Percentiles rank a stretch among this genome's conserved stretches.
phyloP scores from a whole-genome alignment of 2,113 vertebrate species.

The Coptodon rendalli region DNA sequence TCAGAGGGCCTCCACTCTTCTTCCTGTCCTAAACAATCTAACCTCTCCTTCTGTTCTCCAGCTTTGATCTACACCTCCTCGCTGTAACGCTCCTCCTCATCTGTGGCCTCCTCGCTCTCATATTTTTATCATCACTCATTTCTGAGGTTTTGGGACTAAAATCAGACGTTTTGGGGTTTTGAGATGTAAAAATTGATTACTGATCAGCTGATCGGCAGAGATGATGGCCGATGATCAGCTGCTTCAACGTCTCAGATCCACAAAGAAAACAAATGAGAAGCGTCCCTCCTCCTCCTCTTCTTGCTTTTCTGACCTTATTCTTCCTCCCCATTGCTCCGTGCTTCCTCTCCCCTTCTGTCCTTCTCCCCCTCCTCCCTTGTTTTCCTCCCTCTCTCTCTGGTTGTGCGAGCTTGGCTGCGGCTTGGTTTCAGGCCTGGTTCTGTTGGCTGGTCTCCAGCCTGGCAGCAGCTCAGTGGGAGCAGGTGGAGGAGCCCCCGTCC shows the following conservation, averaged over 20 bases:
- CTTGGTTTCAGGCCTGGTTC: slow-evolving; percentile 48
- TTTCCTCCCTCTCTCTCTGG: slow-evolving; percentile 8
- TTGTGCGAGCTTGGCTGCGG: slow-evolving; percentile 9
- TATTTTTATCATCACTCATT: background rate
- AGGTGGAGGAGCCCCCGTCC: slow-evolving; percentile 53
- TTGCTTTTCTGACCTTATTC: background rate
- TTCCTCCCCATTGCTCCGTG: background rate
- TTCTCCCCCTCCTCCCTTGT: background rate
- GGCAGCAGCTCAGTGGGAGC: slow-evolving; percentile 60
- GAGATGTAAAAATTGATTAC: background rate
- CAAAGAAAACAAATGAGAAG: background rate
- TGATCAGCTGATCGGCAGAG: background rate
- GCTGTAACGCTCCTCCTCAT: background rate
- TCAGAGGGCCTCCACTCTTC: background rate
- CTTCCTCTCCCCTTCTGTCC: background rate
- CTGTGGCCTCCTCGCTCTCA: background rate
- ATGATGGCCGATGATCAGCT: background rate
- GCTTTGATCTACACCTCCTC: background rate
- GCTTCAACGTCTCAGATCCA: background rate
- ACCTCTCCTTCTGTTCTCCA: background rate
- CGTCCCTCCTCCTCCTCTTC: slow-evolving; percentile 12
- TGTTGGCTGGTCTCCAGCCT: slow-evolving; percentile 59
- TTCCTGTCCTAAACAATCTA: background rate
- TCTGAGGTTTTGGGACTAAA: background rate
- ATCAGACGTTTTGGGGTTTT: background rate